Conservation (phyloP, 2,888 invertebrate genomes). For the Drosophila meridionalis region DNA sequence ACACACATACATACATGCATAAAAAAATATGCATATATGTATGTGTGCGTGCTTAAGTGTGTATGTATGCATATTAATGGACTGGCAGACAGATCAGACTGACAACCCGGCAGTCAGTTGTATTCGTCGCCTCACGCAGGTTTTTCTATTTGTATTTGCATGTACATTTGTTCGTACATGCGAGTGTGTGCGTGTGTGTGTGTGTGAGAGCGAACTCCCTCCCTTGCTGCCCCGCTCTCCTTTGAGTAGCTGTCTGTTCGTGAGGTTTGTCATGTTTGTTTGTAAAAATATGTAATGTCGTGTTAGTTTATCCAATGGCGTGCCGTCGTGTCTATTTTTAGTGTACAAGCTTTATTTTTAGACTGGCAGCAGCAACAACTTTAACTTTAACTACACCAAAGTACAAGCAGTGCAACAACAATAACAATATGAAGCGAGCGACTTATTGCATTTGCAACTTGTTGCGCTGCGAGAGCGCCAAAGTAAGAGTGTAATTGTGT, state of each 20-base stretch:
- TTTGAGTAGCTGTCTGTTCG: slow-evolving; percentile 16
- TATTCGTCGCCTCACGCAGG: slow-evolving; percentile 39
- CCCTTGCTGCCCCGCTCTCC: background rate
- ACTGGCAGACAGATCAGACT: slow-evolving; percentile 31
- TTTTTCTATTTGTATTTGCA: slow-evolving; percentile 32
- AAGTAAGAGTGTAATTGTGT: slow-evolving; percentile 6
- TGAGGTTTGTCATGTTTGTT: slow-evolving; percentile 63
- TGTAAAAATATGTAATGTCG: slow-evolving; percentile 73
- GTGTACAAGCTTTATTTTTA: slow-evolving; percentile 71
- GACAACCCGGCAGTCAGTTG: slow-evolving; percentile 54
- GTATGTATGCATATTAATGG: slow-evolving; percentile 38
- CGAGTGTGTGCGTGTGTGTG: background rate
- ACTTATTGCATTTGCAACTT: slow-evolving; percentile 64
- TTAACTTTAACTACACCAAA: slow-evolving; percentile 61
- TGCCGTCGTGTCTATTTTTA: slow-evolving; percentile 75
- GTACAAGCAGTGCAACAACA: slow-evolving; percentile 45
- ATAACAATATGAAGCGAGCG: slow-evolving; percentile 26
- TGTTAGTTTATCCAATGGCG: slow-evolving; percentile 70
- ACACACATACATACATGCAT: slow-evolving; percentile 5
- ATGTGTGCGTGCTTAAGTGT: background rate
- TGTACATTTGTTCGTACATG: slow-evolving; percentile 20
- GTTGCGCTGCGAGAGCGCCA: slow-evolving; percentile 53
- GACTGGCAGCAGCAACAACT: slow-evolving; percentile 45
- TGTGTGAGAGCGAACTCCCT: slow-evolving; percentile 8
- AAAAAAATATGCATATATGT: background rate